Conservation (phyloP, 2,797 vertebrate species). For the Nasua narica region DNA sequence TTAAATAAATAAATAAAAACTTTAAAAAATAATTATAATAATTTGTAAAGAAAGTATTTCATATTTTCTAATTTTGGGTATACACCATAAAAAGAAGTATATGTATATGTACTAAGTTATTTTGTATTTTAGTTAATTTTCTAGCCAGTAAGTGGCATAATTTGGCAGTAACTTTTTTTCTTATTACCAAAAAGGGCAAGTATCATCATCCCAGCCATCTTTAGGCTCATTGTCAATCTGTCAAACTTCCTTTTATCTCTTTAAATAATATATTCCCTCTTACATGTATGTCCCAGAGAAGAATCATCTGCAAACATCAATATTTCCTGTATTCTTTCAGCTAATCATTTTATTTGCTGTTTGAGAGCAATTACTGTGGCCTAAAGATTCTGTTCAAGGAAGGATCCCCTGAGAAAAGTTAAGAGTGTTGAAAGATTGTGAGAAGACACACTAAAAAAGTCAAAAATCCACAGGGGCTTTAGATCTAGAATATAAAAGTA, state of each 20-base stretch:
- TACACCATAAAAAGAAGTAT: not conserved
- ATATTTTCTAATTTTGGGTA: not conserved
- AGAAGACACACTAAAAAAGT: not conserved
- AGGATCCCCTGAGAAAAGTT: not conserved
- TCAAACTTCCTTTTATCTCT: not conserved
- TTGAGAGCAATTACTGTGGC: not conserved
- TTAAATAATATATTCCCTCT: not conserved
- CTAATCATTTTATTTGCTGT: not conserved
- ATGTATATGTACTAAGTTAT: not conserved
- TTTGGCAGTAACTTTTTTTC: not conserved
- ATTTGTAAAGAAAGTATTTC: not conserved
- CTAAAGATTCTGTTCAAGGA: not conserved
- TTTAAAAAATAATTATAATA: not conserved
- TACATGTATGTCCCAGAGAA: not conserved
- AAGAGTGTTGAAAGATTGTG: not conserved
- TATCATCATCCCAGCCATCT: not conserved
- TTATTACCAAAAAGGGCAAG: not conserved
- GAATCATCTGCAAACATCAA: not conserved
- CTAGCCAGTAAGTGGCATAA: not conserved
- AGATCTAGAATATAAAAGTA: not conserved
- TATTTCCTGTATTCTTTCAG: not conserved
- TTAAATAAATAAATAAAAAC: too few species aligned
- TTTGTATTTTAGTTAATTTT: not conserved
- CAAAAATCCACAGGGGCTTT: conserved; percentile 6
- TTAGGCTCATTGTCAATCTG: not conserved